Percentiles rank a stretch among this genome's conserved stretches.
Conservation (phyloP, 1,140 invertebrate species). For the Phenacoccus solenopsis region DNA sequence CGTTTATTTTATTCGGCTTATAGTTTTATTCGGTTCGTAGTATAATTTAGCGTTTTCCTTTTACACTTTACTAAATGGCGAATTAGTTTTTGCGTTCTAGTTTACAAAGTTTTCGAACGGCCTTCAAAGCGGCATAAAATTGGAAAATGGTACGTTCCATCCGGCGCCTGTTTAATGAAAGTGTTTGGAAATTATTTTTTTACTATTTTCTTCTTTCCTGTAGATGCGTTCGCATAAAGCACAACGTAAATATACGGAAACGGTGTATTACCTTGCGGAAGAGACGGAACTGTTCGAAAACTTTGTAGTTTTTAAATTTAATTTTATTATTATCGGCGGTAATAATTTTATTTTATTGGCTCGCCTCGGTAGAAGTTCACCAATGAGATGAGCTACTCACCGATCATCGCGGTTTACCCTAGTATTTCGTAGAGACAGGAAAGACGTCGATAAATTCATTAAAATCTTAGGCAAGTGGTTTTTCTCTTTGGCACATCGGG, state of each 20-base stretch:
- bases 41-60: neutral
- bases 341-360: neutral
- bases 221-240: neutral
- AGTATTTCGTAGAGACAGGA: neutral
- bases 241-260: neutral
- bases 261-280: neutral
- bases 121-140: neutral
- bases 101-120: neutral
- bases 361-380: neutral
- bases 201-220: no score
- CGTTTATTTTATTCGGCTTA: neutral
- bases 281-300: neutral
- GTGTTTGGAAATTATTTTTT: neutral
- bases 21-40: neutral
- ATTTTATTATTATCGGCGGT: neutral
- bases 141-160: neutral
- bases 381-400: no score
- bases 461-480: neutral
- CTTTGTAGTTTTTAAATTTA: constrained; percentile 3
- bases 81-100: neutral
- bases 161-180: neutral
- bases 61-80: neutral
- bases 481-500: neutral
- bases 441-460: neutral
- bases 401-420: no score